A percentile compares a stretch with the other conserved stretches of the same genome.
Evolutionary conservation across 2,113 vertebrate genomes (phyloP).

Genomic region (Calcarius ornatus): DNA sequence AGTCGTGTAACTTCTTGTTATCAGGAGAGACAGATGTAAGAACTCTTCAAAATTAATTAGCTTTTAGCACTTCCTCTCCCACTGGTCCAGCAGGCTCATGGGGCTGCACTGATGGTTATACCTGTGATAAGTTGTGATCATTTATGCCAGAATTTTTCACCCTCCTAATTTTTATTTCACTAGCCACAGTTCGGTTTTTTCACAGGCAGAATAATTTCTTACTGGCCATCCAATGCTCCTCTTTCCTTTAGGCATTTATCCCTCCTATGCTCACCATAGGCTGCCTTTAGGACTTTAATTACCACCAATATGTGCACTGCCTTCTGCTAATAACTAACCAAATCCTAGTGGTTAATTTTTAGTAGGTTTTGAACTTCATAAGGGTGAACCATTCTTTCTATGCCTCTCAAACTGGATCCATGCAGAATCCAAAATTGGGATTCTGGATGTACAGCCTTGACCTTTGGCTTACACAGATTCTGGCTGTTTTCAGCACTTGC

Average conservation of each 20-base stretch:
- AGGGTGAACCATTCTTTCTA: not conserved
- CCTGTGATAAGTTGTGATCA: not conserved
- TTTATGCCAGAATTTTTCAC: conserved; percentile 14
- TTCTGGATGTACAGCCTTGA: conserved; percentile 3
- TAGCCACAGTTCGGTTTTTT: conserved; percentile 2
- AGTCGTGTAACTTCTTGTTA: not conserved
- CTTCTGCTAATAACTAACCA: conserved; percentile 24
- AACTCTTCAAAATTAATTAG: conserved; percentile 47
- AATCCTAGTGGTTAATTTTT: not conserved
- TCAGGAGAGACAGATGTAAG: conserved; percentile 38
- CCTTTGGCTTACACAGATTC: conserved; percentile 6
- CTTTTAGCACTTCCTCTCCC: conserved; percentile 17
- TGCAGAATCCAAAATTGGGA: not conserved
- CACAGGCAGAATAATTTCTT: not conserved
- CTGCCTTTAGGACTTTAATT: conserved; percentile 27
- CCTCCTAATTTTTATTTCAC: conserved; percentile 19
- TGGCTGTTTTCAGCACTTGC: conserved; percentile 2
- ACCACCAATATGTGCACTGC: not conserved
- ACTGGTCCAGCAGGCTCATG: not conserved
- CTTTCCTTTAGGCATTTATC: conserved; percentile 10
- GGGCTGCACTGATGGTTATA: not conserved
- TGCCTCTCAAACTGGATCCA: not conserved
- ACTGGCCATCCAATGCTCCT: not conserved
- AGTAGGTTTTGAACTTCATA: not conserved
- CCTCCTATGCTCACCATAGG: not conserved